Conservation (phyloP, 2,797 vertebrate species). For the Melanotaenia parkinsoni region DNA sequence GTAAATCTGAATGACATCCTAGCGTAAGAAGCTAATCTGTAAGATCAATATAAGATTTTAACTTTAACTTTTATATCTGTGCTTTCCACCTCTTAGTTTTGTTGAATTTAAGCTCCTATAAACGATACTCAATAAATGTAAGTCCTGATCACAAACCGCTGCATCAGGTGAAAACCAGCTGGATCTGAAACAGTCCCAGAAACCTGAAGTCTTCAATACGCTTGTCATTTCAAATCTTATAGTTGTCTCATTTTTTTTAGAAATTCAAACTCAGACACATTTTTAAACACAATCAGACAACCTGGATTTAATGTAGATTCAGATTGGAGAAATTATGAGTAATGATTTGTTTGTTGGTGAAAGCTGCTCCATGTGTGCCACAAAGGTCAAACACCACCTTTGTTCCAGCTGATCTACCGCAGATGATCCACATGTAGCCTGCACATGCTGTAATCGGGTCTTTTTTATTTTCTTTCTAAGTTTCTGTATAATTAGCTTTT, state of each 20-base stretch:
- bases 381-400: slow-evolving; percentile 23
- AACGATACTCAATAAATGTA: background rate
- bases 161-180: background rate
- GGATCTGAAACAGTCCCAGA: background rate
- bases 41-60: no score
- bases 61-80: no score
- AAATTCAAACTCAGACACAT: background rate
- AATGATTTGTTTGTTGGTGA: slow-evolving; percentile 1
- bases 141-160: background rate
- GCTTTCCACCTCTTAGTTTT: background rate
- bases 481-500: slow-evolving; percentile 40
- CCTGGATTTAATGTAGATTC: background rate
- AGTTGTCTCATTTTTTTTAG: background rate
- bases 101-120: background rate
- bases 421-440: background rate
- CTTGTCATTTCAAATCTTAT: background rate
- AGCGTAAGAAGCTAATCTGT: no score
- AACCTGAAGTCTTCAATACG: background rate
- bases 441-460: slow-evolving; percentile 4
- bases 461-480: slow-evolving; percentile 14
- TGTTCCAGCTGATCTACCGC: slow-evolving; percentile 3
- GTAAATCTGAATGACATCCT: no score
- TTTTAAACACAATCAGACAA: background rate
- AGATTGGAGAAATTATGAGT: background rate
- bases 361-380: slow-evolving; percentile 39